Evolutionary conservation across 2,888 invertebrate genomes (phyloP), one percentile per base, ranked within the genome.

Genomic region (Agrenia bidenticulata): DNA sequence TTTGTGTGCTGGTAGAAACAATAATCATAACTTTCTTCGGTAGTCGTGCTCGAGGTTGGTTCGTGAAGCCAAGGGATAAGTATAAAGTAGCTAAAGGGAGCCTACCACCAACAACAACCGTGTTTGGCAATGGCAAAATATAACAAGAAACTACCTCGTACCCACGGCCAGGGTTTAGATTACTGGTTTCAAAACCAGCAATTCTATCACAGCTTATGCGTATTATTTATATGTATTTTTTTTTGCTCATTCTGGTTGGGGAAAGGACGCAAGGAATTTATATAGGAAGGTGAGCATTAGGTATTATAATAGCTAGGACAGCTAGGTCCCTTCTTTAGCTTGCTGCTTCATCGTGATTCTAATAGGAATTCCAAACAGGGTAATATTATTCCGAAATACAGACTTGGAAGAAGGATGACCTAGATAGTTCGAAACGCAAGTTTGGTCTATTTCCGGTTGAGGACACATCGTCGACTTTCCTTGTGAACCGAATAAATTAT

Each of bases 391-490:
- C n/a, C n/a, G n/a, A 32, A 11, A 4, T 11, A 32, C 5, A 32
- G 32, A 11, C 32, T 11, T 32, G 5, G 5, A 32, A 32, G 32
- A 32, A 32, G 4, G 21, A 5, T 55, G 55, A 55, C 55, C 55
- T 19, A 55, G 19, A 55, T 55, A 55, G 5, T 45, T 45, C 17
- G 24, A 27, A 27, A 55, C 24, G 27, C 55, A 55, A 55, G 55
- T 55, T 55, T 27, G 13, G 26, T 19, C 55, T 55, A 55, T 55
- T 55, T 55, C 55, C 55, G 55, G 55, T 55, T 32, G 55, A 19
- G 55, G 55, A 55, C 55, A 27, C 55, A 55, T 32, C 55, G 55
- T 55, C 55, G 27, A 27, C 41, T 57, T 57, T 57, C n/a, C 41
- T 41, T 41, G n/a, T n/a, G 13, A 41, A 21, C 19, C 15, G 23